Evolutionary conservation across 1,140 invertebrate genomes (phyloP), one percentile per base, ranked within the genome.

Genomic region (Drosophila auraria): DNA sequence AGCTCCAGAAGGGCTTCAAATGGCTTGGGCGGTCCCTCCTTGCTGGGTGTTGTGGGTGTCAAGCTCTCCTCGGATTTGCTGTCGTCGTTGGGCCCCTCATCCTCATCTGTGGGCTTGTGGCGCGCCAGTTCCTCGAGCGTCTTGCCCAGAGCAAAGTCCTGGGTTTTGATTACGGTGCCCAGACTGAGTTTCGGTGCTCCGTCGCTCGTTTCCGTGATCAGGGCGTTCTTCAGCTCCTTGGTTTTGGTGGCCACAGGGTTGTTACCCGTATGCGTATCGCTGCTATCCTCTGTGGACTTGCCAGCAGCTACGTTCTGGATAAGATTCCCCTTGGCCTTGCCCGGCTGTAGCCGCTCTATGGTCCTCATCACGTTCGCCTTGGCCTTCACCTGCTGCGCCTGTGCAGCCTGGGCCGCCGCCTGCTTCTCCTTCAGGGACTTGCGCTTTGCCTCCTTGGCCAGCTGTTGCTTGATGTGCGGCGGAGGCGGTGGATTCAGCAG

Each of bases 251-350:
- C 91, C 62, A 93, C 73, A 50, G 92, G 92, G 53, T 64, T 72
- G 5, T 2, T n/a, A 9, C 66, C 40, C 1, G 17, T 33, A n/a
- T 36, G 49, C 0, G 78, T 47, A 74, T 93, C 92, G 50, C 92
- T 59, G 3, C 38, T 50, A 56, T 92, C 75, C 33, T 80, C 70
- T 0, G 50, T 15, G 0, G 61, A 6, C 12, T 91, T 83, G 20
- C 89, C 71, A 78, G 94, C 94, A 65, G 93, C 89, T 73, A 94
- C 93, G 68, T 93, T 94, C 62, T 93, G 93, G 17, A 97, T 93
- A n/a, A 97, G 93, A 94, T 97, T 97, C 2, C 97, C 96, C 93
- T 97, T 97, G 77, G 96, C 96, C 93, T 97, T 97, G 5, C 96
- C 97, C 9, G 96, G 97, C 82, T 97, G 97, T 25, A 97, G 92